A percentile compares a stretch with the other conserved stretches of the same genome.
phyloP scores from a whole-genome alignment of 2,888 invertebrate genomes.

The Morpho deidamia region DNA sequence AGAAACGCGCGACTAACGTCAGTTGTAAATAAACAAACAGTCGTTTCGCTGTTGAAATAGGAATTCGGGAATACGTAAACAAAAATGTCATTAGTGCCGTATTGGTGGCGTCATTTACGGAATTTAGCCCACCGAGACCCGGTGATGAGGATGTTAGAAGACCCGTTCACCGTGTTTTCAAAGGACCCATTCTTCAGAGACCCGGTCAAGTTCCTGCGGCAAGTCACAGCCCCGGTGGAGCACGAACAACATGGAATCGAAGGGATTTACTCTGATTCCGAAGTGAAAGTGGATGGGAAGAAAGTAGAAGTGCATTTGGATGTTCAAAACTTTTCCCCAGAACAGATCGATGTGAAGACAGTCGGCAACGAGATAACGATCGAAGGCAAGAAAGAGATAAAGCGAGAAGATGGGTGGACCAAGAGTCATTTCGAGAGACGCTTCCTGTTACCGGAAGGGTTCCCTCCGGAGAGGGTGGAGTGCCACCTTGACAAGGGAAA shows the following conservation, averaged over 20 bases:
- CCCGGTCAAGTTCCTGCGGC: conserved; percentile 50
- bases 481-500: conserved; percentile 89
- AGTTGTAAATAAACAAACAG: conserved; percentile 39
- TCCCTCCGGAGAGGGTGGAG: conserved; percentile 84
- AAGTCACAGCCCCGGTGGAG: conserved; percentile 42
- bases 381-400: conserved; percentile 89
- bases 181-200: conserved; percentile 66
- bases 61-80: conserved; percentile 17
- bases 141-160: conserved; percentile 48
- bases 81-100: conserved; percentile 65
- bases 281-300: conserved; percentile 79
- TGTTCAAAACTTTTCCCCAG: conserved; percentile 87
- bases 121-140: conserved; percentile 57
- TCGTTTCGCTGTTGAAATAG: conserved; percentile 14
- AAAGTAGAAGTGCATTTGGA: conserved; percentile 86
- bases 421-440: conserved; percentile 86
- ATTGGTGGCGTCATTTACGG: conserved; percentile 65
- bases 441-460: conserved; percentile 86
- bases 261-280: conserved; percentile 74
- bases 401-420: conserved; percentile 85
- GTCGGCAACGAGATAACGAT: conserved; percentile 84
- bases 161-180: conserved; percentile 51
- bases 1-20: conserved; percentile 26
- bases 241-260: conserved; percentile 56
- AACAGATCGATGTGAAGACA: conserved; percentile 88